Base-by-base conservation (phyloP, 2,888 invertebrate genomes). In the Branchinecta sandiegonensis region DNA sequence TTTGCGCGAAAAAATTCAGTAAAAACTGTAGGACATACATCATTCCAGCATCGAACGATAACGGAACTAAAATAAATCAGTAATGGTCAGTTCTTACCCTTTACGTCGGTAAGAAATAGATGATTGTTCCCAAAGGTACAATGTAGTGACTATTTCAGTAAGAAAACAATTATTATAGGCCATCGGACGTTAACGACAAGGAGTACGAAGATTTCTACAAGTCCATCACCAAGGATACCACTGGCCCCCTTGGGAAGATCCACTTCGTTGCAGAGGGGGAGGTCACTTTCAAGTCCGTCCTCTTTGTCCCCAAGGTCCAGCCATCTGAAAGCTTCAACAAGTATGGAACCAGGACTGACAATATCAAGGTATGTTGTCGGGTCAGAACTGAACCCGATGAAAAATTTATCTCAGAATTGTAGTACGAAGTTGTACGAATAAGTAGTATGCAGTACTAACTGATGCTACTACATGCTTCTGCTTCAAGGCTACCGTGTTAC, bases 211-310 rank as follows among this genome's bases (percentile, higher is more conserved):
- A 90, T 76, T 99, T 99, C 82, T 99, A 96, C 82, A 93, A 92
- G 79, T 86, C 89, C 47, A 83, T 99, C 74, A 94, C 95, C 67
- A 95, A 94, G 80, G 94, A 94, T 78, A 80, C 82, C 2, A 84
- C 87, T 70, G 86, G 88, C 67, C 94, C 94, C 11, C 79, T 97
- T 66, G 84, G 89, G 4, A 88, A 88, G 77, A 89, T 89, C 8
- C 99, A 99, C 80, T 99, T 99, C 79, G 86, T 94, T 71, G 99
- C 99, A 46, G 99, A 99, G 81, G 99, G 99, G 71, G 99, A 99
- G 82, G 96, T 99, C 9, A 94, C 95, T 9, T 99, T 99, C 83
- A 96, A 95, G 78, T 90, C 96, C 70, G 84, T 99, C 72, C 81
- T 99, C 71, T 99, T 89, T 80, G 87, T 99, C 72, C 97, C 97